Evolutionary conservation across 2,888 invertebrate genomes (phyloP), one percentile per base, ranked within the genome.

Genomic region (Anoplius nigerrimus): DNA sequence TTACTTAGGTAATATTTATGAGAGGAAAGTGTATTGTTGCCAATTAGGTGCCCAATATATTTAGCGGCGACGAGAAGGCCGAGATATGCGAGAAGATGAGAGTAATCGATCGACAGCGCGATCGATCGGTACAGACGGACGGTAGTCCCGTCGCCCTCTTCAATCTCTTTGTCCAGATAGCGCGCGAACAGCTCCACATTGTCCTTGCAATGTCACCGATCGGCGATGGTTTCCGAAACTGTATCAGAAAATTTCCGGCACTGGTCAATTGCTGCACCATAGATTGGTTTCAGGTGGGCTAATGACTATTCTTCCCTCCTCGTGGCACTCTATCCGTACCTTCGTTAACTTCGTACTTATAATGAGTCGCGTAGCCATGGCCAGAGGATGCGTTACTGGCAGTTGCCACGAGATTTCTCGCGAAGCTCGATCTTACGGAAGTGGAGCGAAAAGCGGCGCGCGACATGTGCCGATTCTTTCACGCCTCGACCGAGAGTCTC

Each of bases 201-300:
- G 94, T 96, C 5, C 89, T 98, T 56, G 93, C 95, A 0, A 97
- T 98, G 96, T 97, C 96, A 16, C 97, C 94, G 0, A 97, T 97
- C 75, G 97, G 97, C 3, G 95, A 95, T 51, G 93, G 94, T 5
- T 93, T 98, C 84, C 91, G 96, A 57, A 94, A 93, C 79, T 91
- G 95, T 62, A 93, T 98, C 34, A 91, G 97, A 62, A 97, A 97
- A 88, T 98, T 98, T 87, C 98, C 98, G 0, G 94, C 97, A 0
- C 92, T 98, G 21, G 96, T 98, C 68, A 98, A 97, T 87, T 98
- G 97, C 87, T 98, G 98, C 85, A 98, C 97, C 0, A 97, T 98
- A 72, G 97, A 98, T 88, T 98, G 98, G 98, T 96, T 98, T 88
- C 97, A 95, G 92, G 92, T 92, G 78, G 11, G 20, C 6, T 45